Percentiles rank a stretch among this genome's conserved stretches.
These are phyloP conservation scores for Drosophila asahinai DNA, from an alignment of 1,140 invertebrate genomes.

Conservation along the genomic window DNA sequence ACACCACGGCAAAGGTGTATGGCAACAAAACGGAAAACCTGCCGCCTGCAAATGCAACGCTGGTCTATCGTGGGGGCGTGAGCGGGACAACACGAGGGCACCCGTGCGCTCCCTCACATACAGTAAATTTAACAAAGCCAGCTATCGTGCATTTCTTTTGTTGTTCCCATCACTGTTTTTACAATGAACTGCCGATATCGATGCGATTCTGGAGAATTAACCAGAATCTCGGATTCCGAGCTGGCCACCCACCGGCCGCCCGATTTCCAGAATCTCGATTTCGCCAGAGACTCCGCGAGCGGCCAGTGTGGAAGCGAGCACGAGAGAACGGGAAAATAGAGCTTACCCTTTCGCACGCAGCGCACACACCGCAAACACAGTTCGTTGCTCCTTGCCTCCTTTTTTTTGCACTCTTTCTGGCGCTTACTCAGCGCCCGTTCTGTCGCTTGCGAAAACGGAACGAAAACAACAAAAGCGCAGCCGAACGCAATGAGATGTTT, in stretches of 20 bases:
- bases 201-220: neutral
- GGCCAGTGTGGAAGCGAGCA: constrained; percentile 9
- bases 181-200: neutral
- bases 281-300: constrained; percentile 5
- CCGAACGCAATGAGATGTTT: constrained; percentile 46
- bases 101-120: constrained; percentile 27
- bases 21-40: constrained; percentile 63
- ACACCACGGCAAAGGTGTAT: constrained; percentile 2
- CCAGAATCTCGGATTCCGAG: constrained; percentile 11
- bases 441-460: constrained; percentile 26
- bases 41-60: constrained; percentile 58
- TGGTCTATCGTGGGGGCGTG: constrained; percentile 16
- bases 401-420: constrained; percentile 77
- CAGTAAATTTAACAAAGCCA: constrained; percentile 55
- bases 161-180: constrained; percentile 10
- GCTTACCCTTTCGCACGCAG: constrained; percentile 75
- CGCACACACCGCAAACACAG: constrained; percentile 70
- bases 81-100: constrained; percentile 54
- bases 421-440: constrained; percentile 70
- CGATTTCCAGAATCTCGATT: constrained; percentile 1
- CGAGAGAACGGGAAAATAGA: constrained; percentile 47
- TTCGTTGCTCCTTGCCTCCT: constrained; percentile 80
- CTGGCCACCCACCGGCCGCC: constrained; percentile 7
- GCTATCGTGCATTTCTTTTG: constrained; percentile 12
- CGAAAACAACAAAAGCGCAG: constrained; percentile 56